phyloP scores from a whole-genome alignment of 2,888 invertebrate species.

The Aspidapion aeneum region DNA sequence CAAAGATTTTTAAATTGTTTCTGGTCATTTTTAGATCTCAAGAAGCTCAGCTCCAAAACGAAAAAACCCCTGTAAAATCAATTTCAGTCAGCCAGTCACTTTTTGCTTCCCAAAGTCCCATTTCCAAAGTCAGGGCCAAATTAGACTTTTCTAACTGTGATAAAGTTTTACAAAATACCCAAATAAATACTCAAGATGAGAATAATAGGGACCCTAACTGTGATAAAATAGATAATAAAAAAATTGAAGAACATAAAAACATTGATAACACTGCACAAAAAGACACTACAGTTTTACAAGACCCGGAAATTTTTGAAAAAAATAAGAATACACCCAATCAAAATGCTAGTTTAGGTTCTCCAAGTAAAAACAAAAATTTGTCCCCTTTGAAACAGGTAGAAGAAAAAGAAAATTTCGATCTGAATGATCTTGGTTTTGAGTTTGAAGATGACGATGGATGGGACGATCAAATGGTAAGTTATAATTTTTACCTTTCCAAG shows the following conservation, averaged over 20 bases:
- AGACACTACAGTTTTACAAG: too few relatives aligned
- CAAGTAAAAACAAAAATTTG: not conserved
- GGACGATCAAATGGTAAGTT: conserved; percentile 16
- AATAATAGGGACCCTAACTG: too few relatives aligned
- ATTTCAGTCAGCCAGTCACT: conserved; percentile 9
- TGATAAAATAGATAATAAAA: too few relatives aligned
- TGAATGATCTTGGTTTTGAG: conserved; percentile 9
- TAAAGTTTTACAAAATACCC: not conserved
- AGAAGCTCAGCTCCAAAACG: conserved; percentile 35
- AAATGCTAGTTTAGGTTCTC: not conserved
- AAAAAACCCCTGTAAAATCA: conserved; percentile 38
- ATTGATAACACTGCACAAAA: not conserved
- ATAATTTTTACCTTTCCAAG: not conserved
- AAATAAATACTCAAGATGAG: not conserved
- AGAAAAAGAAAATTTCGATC: conserved; percentile 20
- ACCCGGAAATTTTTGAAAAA: too few relatives aligned
- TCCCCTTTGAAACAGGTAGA: not conserved
- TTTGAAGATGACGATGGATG: conserved; percentile 22
- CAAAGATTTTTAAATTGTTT: too few relatives aligned
- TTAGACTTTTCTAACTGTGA: conserved; percentile 32
- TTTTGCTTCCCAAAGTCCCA: conserved; percentile 16
- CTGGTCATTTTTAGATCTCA: conserved; percentile 28
- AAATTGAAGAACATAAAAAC: not conserved
- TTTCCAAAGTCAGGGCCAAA: conserved; percentile 35
- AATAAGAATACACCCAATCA: too few relatives aligned